Evolutionary conservation across 2,888 invertebrate genomes (phyloP), one percentile per base, ranked within the genome.

Genomic region (Notocelia uddmanniana): DNA sequence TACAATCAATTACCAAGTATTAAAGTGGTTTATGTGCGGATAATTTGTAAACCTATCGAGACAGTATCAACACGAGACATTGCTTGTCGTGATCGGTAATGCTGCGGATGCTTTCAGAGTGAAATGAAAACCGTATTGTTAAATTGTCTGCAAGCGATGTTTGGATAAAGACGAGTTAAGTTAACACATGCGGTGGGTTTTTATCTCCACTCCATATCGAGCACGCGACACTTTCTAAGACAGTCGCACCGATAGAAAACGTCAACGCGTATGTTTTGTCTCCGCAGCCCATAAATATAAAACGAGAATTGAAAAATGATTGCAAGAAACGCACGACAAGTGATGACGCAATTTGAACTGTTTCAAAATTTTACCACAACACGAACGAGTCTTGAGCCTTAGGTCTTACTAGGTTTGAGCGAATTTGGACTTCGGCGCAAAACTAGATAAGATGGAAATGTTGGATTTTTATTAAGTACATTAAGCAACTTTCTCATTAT

Each of bases 1-100:
- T 81, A 81, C 78, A 80, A 85, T 85, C 82, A 84, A 84, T 80
- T 78, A 79, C 73, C 63, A 69, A 66, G 34, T 58, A 45, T 69
- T 55, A 62, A 54, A 69, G 50, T 31, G 68, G 68, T 41, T 34
- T 48, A 23, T 48, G 19, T 34, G 21, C 23, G 15, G 41, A 11
- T 41, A 13, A 41, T 59, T 58, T 37, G 34, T 21, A 52, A 52
- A 52, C 10, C n/a, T n/a, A 19, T 50, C 31, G 23, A 45, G 6
- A 26, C 10, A 60, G 26, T 52, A 50, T 63, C 52, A 63, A 52
- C 10, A 50, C 9, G 13, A 31, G 34, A 34, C 34, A 21, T 13
- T 63, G 13, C 6, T 19, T 19, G 9, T 31, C 8, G 37, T 21
- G 19, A n/a, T 37, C 9, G 11, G 13, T 5, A 8, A 60, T 10